Conservation (phyloP, 2,888 invertebrate genomes). For the Drosophila demipolita region DNA sequence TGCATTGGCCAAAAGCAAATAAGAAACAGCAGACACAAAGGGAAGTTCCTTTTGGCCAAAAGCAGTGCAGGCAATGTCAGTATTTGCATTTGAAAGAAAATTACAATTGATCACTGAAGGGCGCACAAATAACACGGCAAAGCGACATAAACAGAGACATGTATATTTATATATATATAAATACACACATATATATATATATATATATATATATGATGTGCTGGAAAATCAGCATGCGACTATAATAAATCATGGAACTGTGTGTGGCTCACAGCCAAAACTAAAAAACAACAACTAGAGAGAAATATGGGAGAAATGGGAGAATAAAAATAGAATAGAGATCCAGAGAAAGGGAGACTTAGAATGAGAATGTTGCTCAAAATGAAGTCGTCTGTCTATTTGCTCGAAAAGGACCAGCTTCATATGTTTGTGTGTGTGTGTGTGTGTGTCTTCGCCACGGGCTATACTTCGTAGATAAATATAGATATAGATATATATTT, state of each 20-base stretch:
- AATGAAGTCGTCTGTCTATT: slow-evolving; percentile 51
- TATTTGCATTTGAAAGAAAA: slow-evolving; percentile 81
- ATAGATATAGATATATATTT: not conserved
- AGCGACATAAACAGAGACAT: slow-evolving; percentile 23
- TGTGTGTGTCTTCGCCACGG: slow-evolving; percentile 16
- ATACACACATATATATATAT: not conserved
- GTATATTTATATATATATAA: slow-evolving; percentile 1
- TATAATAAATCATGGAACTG: slow-evolving; percentile 75
- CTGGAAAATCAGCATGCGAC: slow-evolving; percentile 75
- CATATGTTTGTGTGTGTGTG: slow-evolving; percentile 7
- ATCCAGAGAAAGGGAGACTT: slow-evolving; percentile 13
- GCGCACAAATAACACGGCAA: slow-evolving; percentile 43
- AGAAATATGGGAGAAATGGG: not conserved
- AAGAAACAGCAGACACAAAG: slow-evolving; percentile 17
- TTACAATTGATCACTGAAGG: slow-evolving; percentile 75
- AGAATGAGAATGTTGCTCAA: slow-evolving; percentile 1
- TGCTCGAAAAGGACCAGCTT: slow-evolving; percentile 30
- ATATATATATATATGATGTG: slow-evolving; percentile 26
- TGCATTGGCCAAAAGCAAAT: slow-evolving; percentile 48
- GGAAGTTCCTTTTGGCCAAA: slow-evolving; percentile 36
- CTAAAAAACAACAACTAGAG: slow-evolving; percentile 30
- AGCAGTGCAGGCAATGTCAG: slow-evolving; percentile 12
- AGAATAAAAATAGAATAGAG: slow-evolving; percentile 19
- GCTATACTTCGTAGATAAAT: slow-evolving; percentile 21
- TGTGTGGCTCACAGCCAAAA: slow-evolving; percentile 55